Evolutionary conservation across 64 coral and sea anemone genomes (phyloP).

Genomic region (Stichodactyla helianthus): DNA sequence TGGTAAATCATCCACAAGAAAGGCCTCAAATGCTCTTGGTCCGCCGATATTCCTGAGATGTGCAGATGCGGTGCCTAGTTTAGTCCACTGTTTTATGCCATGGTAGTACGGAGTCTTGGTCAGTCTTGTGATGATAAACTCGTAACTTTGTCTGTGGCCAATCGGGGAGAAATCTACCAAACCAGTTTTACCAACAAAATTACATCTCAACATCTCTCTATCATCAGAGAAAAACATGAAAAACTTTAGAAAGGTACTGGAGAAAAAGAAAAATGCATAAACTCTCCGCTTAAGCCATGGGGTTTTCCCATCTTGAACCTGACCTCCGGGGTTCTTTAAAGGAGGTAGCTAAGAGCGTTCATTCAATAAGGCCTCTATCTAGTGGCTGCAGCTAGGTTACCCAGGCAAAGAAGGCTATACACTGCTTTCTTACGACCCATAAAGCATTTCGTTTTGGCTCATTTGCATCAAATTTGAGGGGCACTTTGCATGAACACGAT

Average conservation of each 20-base stretch:
- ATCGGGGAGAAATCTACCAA: conserved; percentile 44
- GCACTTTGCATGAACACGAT: too few relatives aligned
- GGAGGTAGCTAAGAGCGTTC: too few relatives aligned
- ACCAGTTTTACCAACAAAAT: conserved; percentile 53
- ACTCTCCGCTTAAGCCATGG: too few relatives aligned
- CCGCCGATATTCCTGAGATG: conserved; percentile 9
- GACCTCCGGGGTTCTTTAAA: too few relatives aligned
- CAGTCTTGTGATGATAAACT: conserved; percentile 50
- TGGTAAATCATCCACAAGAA: conserved; percentile 52
- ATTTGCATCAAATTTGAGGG: too few relatives aligned
- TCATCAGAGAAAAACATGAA: neutral
- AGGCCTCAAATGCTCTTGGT: conserved; percentile 52
- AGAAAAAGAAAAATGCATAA: neutral
- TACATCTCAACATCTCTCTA: conserved; percentile 50
- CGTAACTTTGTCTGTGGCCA: conserved; percentile 40
- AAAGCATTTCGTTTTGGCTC: too few relatives aligned
- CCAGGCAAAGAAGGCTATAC: too few relatives aligned
- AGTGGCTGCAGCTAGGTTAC: too few relatives aligned
- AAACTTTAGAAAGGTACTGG: neutral
- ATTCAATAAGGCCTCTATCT: too few relatives aligned
- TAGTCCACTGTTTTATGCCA: conserved; percentile 42
- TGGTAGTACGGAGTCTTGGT: conserved; percentile 1
- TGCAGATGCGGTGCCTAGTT: conserved; percentile 34
- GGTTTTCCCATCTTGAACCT: too few relatives aligned
- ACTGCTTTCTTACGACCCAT: too few relatives aligned